Evolutionary conservation across 2,113 vertebrate genomes (phyloP).

Genomic region (Peucedramus taeniatus): DNA sequence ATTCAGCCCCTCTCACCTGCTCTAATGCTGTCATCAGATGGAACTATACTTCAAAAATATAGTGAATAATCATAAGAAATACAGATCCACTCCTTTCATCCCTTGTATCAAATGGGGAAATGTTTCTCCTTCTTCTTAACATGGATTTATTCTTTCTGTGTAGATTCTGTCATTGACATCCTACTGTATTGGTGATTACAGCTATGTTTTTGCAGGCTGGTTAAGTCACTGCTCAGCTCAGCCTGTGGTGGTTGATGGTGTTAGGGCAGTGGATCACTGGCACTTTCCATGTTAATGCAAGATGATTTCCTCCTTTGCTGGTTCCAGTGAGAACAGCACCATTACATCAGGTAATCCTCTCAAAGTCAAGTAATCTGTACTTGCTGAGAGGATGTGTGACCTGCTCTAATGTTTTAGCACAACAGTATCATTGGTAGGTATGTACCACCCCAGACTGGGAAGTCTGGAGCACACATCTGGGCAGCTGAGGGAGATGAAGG

Average conservation of each 20-base stretch:
- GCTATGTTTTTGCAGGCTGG: neutral
- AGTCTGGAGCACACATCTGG: neutral
- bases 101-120: accelerated
- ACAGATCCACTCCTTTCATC: neutral
- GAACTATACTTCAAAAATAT: neutral
- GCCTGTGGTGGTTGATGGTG: accelerated
- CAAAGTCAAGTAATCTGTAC: neutral
- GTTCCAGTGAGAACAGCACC: neutral
- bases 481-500: neutral
- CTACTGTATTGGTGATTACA: accelerated
- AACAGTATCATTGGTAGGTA: neutral
- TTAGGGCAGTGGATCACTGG: accelerated
- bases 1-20: neutral
- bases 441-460: neutral
- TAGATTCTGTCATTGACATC: neutral
- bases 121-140: neutral
- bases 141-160: neutral
- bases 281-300: neutral
- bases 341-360: neutral
- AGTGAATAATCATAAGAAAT: neutral
- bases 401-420: neutral
- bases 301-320: neutral
- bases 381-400: neutral
- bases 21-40: neutral
- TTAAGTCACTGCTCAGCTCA: neutral